Conservation (phyloP, 2,888 invertebrate species). For the Eristalinus sepulchralis region DNA sequence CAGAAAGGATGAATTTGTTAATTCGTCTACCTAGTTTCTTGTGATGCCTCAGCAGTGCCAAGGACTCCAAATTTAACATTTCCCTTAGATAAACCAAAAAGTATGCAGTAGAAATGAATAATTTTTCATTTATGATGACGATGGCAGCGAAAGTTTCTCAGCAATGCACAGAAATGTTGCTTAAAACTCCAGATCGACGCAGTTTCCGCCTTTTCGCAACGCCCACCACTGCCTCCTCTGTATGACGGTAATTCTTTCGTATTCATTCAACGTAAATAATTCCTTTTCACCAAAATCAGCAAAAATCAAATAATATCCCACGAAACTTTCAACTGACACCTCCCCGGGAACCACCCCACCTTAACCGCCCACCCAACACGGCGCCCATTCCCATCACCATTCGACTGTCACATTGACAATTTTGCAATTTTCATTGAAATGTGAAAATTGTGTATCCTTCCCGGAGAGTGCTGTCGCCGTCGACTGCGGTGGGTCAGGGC, state of each 20-base stretch:
- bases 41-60: too few species aligned
- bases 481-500: neutral
- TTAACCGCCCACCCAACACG: neutral
- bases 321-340: neutral
- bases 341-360: neutral
- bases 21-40: too few species aligned
- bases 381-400: neutral
- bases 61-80: too few species aligned
- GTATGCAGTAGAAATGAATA: too few species aligned
- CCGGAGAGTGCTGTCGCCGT: neutral
- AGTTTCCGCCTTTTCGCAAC: neutral
- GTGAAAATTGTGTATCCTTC: conserved; percentile 59
- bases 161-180: too few species aligned
- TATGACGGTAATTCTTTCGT: conserved; percentile 1
- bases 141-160: too few species aligned
- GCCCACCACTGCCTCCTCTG: neutral
- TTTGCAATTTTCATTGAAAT: conserved; percentile 68
- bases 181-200: too few species aligned
- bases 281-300: conserved; percentile 10
- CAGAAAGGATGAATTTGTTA: too few species aligned
- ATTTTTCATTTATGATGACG: too few species aligned
- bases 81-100: too few species aligned
- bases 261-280: conserved; percentile 12
- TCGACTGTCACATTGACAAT: conserved; percentile 56
- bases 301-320: conserved; percentile 23